Evolutionary conservation across 2,113 vertebrate species (phyloP).

Genomic region (Aptenodytes forsteri): DNA sequence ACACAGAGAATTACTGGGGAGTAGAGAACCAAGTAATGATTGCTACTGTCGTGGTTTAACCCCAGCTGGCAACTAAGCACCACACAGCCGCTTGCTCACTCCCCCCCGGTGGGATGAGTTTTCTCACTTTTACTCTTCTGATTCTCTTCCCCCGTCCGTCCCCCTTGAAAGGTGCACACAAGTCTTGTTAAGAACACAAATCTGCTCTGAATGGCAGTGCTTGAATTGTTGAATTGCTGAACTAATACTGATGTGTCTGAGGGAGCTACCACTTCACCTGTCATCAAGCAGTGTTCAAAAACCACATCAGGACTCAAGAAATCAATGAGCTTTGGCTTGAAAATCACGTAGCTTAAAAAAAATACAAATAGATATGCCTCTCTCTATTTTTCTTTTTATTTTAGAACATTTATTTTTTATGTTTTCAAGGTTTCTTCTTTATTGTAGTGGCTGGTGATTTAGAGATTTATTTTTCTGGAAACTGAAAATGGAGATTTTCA

Average conservation of each 20-base stretch:
- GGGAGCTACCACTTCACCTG: neutral
- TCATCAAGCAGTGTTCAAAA: neutral
- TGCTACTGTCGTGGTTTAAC: too few relatives aligned
- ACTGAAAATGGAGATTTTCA: neutral
- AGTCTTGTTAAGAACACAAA: too few relatives aligned
- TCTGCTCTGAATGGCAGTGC: too few relatives aligned
- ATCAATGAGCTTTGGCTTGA: neutral
- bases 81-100: too few relatives aligned
- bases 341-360: neutral
- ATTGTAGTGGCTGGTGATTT: neutral
- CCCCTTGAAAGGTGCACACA: too few relatives aligned
- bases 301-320: neutral
- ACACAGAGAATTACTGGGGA: neutral
- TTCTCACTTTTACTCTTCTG: too few relatives aligned
- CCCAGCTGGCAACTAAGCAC: too few relatives aligned
- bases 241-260: neutral
- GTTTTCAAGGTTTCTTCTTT: neutral
- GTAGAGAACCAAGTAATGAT: too few relatives aligned
- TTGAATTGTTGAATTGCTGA: neutral
- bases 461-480: neutral
- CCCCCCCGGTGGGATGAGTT: too few relatives aligned
- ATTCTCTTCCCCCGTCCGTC: too few relatives aligned
- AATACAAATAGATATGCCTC: neutral
- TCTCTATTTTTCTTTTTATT: neutral
- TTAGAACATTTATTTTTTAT: neutral